Conservation (phyloP, 2,888 invertebrate genomes). For the Keiferia lycopersicella region DNA sequence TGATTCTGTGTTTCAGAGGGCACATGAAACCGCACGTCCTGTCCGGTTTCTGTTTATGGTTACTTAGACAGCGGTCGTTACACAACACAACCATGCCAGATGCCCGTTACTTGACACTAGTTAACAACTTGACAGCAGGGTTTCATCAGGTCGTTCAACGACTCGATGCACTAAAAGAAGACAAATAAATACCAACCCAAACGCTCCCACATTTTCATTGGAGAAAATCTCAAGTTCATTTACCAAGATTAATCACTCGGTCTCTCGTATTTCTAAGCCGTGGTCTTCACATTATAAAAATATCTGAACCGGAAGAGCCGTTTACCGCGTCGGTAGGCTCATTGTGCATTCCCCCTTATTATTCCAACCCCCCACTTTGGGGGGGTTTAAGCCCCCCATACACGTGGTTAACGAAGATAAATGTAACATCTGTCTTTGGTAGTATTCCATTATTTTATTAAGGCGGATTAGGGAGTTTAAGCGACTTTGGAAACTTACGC, state of each 20-base stretch:
- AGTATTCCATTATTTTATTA: constrained; percentile 23
- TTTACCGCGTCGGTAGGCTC: constrained; percentile 20
- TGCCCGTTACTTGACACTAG: no score
- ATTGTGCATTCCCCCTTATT: constrained; percentile 21
- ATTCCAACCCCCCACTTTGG: constrained; percentile 9
- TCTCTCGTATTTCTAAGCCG: not conserved
- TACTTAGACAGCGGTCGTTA: no score
- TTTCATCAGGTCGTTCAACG: no score
- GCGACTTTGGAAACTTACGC: constrained; percentile 1
- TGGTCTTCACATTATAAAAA: constrained; percentile 16
- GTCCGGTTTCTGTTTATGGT: no score
- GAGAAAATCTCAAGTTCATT: no score
- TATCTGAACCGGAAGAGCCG: constrained; percentile 14
- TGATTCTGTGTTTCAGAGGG: no score
- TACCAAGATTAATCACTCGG: not conserved
- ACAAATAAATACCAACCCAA: no score
- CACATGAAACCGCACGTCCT: no score
- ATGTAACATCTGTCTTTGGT: constrained; percentile 14
- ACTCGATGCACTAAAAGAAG: no score
- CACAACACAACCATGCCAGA: no score
- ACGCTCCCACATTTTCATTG: no score
- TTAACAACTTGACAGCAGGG: no score
- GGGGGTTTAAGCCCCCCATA: not conserved
- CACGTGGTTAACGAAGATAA: constrained; percentile 20
- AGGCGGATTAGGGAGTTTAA: constrained; percentile 2